A percentile compares a stretch with the other conserved stretches of the same genome.
Evolutionary conservation across 2,113 vertebrate species (phyloP).

Genomic region (Euleptes europaea): DNA sequence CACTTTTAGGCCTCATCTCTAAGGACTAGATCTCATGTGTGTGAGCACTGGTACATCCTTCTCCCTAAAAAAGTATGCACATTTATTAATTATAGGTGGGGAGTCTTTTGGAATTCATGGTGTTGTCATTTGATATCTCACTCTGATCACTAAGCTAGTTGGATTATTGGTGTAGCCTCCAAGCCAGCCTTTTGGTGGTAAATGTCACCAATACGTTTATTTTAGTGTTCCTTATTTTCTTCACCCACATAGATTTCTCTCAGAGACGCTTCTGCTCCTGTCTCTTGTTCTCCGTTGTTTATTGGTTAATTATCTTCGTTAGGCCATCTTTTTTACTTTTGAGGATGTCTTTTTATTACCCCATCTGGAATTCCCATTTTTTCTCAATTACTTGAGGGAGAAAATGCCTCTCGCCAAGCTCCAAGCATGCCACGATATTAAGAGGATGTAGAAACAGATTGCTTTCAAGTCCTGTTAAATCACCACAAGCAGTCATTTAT

Average conservation of each 20-base stretch:
- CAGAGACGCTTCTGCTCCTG: neutral
- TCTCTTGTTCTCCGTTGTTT: neutral
- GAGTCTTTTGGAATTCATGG: neutral
- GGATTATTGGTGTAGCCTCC: neutral
- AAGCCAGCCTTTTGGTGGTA: neutral
- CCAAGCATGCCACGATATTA: slow-evolving; percentile 58
- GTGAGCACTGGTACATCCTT: too few relatives aligned
- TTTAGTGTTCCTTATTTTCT: neutral
- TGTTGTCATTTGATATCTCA: neutral
- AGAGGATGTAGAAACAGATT: slow-evolving; percentile 58
- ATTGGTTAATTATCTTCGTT: slow-evolving; percentile 22
- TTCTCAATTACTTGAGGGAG: slow-evolving; percentile 26
- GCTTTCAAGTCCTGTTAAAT: slow-evolving; percentile 48
- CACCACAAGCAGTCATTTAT: slow-evolving; percentile 50
- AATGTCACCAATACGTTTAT: too few relatives aligned
- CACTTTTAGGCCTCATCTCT: too few relatives aligned
- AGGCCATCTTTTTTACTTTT: neutral
- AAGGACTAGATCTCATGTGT: too few relatives aligned
- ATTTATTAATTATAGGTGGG: too few relatives aligned
- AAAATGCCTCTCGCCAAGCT: slow-evolving; percentile 23
- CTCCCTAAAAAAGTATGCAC: too few relatives aligned
- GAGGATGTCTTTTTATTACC: neutral
- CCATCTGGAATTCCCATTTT: slow-evolving; percentile 16
- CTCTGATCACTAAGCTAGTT: neutral
- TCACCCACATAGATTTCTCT: neutral